Evolutionary conservation across 2,797 vertebrate species (phyloP).

Genomic region (Chrosomus eos): DNA sequence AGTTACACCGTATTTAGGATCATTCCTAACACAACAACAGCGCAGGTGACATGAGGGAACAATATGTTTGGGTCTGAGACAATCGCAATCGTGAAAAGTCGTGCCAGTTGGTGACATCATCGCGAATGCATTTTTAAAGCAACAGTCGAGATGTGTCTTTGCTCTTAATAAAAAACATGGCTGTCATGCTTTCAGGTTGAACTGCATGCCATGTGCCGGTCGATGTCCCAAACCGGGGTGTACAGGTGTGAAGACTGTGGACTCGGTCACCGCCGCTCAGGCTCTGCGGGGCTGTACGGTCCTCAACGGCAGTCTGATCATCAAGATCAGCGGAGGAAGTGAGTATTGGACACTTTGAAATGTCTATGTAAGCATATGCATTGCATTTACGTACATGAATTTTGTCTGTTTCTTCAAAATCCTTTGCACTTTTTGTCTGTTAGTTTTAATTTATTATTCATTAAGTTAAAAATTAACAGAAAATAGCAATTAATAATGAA

Average conservation of each 20-base stretch:
- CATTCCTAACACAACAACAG: neutral
- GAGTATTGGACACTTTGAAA: constrained; percentile 67
- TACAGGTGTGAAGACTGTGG: constrained; percentile 85
- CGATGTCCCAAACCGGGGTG: constrained; percentile 92
- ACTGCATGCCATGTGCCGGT: constrained; percentile 88
- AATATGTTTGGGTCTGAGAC: neutral
- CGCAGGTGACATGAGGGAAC: constrained; percentile 19
- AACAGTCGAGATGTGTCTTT: too few relatives aligned
- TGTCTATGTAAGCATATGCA: neutral
- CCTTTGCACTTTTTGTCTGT: neutral
- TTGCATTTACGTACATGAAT: too few relatives aligned
- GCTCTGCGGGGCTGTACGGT: constrained; percentile 93
- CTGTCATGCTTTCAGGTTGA: constrained; percentile 77
- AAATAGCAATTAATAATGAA: too few relatives aligned
- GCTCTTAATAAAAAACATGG: neutral
- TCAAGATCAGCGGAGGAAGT: constrained; percentile 98
- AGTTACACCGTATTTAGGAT: neutral
- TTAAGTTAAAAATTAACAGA: neutral
- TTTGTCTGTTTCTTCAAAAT: neutral
- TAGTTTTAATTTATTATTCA: neutral
- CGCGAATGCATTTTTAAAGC: neutral
- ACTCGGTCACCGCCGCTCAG: constrained; percentile 94
- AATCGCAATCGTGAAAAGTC: neutral
- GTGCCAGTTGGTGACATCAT: constrained; percentile 13
- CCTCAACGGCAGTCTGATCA: constrained; percentile 89